Evolutionary conservation across 2,797 vertebrate species (phyloP).

Genomic region (Bufotes viridis): DNA sequence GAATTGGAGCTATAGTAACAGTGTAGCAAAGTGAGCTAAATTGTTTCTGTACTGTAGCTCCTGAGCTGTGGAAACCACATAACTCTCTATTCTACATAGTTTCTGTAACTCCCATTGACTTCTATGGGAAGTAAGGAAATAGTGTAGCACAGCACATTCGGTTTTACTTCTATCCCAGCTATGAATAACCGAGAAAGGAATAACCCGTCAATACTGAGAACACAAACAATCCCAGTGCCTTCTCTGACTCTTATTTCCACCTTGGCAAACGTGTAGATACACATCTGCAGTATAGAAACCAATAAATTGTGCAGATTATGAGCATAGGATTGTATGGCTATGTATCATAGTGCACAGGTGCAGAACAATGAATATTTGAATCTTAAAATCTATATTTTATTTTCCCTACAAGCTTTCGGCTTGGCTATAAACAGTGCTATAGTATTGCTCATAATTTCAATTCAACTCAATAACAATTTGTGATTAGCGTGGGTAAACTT

Average conservation of each 20-base stretch:
- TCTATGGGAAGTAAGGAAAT: no score
- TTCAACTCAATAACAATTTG: slow-evolving; percentile 6
- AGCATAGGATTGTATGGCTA: neutral
- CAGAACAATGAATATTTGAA: neutral
- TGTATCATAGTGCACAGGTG: neutral
- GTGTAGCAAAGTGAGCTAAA: no score
- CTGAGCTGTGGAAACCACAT: no score
- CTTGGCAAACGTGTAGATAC: neutral
- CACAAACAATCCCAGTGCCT: neutral
- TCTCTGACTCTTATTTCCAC: neutral
- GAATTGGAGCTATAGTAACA: no score
- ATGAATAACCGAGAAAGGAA: no score
- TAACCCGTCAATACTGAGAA: neutral
- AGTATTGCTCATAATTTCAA: neutral
- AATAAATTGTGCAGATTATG: neutral
- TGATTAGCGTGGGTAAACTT: neutral
- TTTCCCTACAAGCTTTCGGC: neutral
- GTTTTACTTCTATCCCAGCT: no score
- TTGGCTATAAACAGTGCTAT: neutral
- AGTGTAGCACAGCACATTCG: no score
- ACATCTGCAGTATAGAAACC: neutral
- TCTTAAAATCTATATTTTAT: neutral
- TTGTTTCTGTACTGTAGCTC: no score
- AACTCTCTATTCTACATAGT: no score
- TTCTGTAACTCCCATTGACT: no score